Conservation (phyloP, 2,888 invertebrate genomes). For the Polydrusus pterygomalis region DNA sequence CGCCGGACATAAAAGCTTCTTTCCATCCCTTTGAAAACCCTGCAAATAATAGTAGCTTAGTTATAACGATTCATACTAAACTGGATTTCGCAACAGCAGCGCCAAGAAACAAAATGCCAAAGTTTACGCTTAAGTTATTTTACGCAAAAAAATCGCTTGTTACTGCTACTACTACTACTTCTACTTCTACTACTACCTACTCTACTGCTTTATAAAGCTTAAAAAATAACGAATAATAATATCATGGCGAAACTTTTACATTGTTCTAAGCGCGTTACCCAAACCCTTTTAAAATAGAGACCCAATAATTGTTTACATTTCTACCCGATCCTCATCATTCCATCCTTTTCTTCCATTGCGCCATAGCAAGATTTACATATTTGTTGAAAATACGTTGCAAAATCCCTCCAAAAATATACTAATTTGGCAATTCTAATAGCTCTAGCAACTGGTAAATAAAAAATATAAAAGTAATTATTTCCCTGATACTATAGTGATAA, state of each 20-base stretch:
- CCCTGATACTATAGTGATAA: too few relatives aligned
- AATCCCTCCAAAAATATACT: too few relatives aligned
- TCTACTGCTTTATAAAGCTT: constrained; percentile 8
- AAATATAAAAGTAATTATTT: too few relatives aligned
- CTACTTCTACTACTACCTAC: background rate
- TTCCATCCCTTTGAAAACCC: constrained; percentile 98
- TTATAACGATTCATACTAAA: background rate
- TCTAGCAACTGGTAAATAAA: too few relatives aligned
- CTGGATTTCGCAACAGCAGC: constrained; percentile 25
- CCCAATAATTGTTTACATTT: too few relatives aligned
- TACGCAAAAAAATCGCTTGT: constrained; percentile 17
- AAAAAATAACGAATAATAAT: background rate
- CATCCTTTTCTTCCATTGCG: too few relatives aligned
- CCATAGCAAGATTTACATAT: too few relatives aligned
- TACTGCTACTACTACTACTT: background rate
- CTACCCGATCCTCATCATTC: too few relatives aligned
- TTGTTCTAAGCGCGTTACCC: too few relatives aligned
- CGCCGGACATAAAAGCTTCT: constrained; percentile 97
- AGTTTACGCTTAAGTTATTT: constrained; percentile 15
- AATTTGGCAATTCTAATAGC: too few relatives aligned
- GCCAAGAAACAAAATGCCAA: constrained; percentile 6
- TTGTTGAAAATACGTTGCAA: too few relatives aligned
- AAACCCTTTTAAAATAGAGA: too few relatives aligned
- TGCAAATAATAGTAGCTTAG: constrained; percentile 67
- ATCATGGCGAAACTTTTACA: background rate